Evolutionary conservation across 1,140 invertebrate species (phyloP).

Genomic region (fruit fly (Drosophila melanogaster)): Release_6_plus_ISO1_MT NT_033779.5:1794001-1794500

Average conservation of each 20-base stretch:
- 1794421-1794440: conserved; percentile 2
- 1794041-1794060: conserved; percentile 5
- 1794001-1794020: conserved; percentile 50
- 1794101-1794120: conserved; percentile 1
- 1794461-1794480: conserved; percentile 4
- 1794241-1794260: conserved; percentile 1
- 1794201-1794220: conserved; percentile 24
- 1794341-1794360: conserved; percentile 44
- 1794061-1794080: background rate
- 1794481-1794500: conserved; percentile 13
- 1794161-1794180: conserved; percentile 36
- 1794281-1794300: conserved; percentile 46
- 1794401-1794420: background rate
- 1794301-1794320: conserved; percentile 60
- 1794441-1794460: conserved; percentile 11
- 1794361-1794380: conserved; percentile 13
- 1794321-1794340: conserved; percentile 38
- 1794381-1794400: background rate
- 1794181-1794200: conserved; percentile 32
- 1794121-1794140: conserved; percentile 15
- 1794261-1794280: conserved; percentile 17
- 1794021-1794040: conserved; percentile 39
- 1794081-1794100: conserved; percentile 1
- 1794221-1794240: background rate
- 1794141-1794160: conserved; percentile 2